Percentiles rank a stretch among this genome's conserved stretches.
Conservation (phyloP, 2,797 vertebrate genomes). For the Microctenopoma stevenorrisi region DNA sequence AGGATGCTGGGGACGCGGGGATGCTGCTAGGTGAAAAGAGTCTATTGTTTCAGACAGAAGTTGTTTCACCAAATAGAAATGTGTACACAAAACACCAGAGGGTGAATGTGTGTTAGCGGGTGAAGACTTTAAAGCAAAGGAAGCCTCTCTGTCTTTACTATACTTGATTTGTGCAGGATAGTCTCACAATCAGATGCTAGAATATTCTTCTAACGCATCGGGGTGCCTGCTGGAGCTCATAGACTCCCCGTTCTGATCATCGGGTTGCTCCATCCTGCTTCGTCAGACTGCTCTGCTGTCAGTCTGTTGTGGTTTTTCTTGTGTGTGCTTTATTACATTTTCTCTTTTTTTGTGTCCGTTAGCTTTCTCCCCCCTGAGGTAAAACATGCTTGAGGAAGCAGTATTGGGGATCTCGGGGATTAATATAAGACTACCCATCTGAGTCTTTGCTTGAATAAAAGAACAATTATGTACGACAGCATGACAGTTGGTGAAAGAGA, state of each 20-base stretch:
- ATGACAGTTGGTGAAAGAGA: constrained; percentile 48
- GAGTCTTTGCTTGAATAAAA: constrained; percentile 46
- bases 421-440: constrained; percentile 44
- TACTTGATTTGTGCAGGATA: constrained; percentile 58
- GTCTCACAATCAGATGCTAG: constrained; percentile 66
- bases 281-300: constrained; percentile 38
- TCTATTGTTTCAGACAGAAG: constrained; percentile 44
- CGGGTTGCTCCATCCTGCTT: constrained; percentile 50
- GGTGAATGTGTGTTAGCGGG: constrained; percentile 7
- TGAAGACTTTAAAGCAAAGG: constrained; percentile 7
- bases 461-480: constrained; percentile 29
- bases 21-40: constrained; percentile 17
- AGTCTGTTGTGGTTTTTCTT: constrained; percentile 21
- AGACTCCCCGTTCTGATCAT: constrained; percentile 48
- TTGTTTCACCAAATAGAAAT: constrained; percentile 42
- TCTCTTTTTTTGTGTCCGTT: constrained; percentile 47
- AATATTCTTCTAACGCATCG: constrained; percentile 60
- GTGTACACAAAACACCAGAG: constrained; percentile 40
- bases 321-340: constrained; percentile 19
- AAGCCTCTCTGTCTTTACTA: constrained; percentile 49
- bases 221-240: constrained; percentile 51
- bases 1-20: constrained; percentile 10
- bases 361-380: constrained; percentile 6
- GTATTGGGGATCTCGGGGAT: constrained; percentile 37
- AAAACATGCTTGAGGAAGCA: constrained; percentile 47